These are phyloP conservation scores for Zhengitettix transpicula DNA, from an alignment of 2,888 invertebrate species.

Conservation along the genomic window DNA sequence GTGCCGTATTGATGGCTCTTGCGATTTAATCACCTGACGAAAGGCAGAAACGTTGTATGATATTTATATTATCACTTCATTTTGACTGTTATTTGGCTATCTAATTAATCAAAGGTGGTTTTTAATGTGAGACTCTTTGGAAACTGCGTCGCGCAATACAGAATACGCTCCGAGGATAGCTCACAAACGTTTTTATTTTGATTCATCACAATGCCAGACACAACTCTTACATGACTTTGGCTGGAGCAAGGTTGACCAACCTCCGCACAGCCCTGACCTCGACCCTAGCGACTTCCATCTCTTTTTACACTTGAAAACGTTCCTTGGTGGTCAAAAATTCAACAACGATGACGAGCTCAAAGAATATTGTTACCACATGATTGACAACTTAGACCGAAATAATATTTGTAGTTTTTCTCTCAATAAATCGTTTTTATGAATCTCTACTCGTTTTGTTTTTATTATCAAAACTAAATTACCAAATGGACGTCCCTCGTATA, in stretches of 20 bases:
- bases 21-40: too few species aligned
- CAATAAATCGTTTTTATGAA: not conserved
- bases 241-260: not conserved
- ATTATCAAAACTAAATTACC: too few species aligned
- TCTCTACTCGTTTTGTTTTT: not conserved
- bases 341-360: not conserved
- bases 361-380: not conserved
- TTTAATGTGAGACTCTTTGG: not conserved
- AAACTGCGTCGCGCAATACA: conserved; percentile 1
- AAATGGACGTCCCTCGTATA: too few species aligned
- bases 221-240: not conserved
- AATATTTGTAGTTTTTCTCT: not conserved
- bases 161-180: not conserved
- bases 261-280: not conserved
- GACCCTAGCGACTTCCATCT: not conserved
- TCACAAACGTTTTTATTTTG: not conserved
- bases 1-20: too few species aligned
- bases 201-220: not conserved
- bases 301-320: not conserved
- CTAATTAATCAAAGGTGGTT: not conserved
- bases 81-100: too few species aligned
- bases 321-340: not conserved
- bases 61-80: too few species aligned
- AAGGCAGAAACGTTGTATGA: too few species aligned
- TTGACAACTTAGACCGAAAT: not conserved